Evolutionary conservation across 2,888 invertebrate species (phyloP).

Genomic region (Eulithis testata): DNA sequence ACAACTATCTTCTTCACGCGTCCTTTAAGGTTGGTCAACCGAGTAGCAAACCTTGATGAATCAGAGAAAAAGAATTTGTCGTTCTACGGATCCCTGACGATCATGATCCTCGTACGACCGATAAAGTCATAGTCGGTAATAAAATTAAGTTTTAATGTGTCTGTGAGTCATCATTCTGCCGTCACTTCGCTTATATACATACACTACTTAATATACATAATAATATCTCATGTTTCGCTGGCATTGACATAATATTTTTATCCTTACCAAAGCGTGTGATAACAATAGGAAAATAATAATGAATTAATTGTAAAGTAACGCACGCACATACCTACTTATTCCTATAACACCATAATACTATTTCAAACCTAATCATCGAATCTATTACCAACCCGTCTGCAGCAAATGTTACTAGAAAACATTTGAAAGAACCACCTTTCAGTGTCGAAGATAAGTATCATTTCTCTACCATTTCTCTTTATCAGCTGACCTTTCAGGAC

Average conservation of each 20-base stretch:
- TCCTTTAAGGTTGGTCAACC: no score
- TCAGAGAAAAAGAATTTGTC: background rate
- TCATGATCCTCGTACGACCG: background rate
- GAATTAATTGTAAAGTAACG: background rate
- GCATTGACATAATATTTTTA: conserved; percentile 15
- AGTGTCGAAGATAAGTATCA: no score
- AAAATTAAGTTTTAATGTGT: conserved; percentile 15
- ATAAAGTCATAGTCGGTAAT: conserved; percentile 9
- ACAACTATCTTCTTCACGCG: no score
- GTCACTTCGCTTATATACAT: background rate
- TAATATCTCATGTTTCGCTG: background rate
- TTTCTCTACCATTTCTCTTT: no score
- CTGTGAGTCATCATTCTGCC: conserved; percentile 10
- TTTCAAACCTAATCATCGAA: no score
- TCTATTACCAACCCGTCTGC: no score
- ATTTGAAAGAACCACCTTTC: no score
- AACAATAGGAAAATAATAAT: background rate
- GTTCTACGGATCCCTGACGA: background rate
- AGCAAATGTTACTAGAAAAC: no score
- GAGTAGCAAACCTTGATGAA: no score
- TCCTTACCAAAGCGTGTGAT: conserved; percentile 8
- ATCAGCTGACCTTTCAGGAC: no score
- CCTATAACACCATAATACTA: no score
- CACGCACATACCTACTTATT: background rate
- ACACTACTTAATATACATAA: background rate